Conservation (phyloP, 2,888 invertebrate species). For the Platycnemis pennipes region DNA sequence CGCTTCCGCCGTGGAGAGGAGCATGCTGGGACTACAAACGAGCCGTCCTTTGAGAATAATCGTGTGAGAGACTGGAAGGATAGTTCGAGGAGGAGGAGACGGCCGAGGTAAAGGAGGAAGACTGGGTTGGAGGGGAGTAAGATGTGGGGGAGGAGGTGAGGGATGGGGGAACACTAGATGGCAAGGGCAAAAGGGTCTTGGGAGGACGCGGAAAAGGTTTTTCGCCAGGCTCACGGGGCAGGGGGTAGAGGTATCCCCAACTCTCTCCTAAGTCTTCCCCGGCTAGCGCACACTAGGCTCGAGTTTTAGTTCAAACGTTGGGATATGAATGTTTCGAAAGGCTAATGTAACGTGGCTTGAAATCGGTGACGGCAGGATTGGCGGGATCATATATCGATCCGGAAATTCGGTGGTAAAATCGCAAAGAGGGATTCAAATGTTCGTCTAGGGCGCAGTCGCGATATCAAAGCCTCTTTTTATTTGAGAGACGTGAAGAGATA, state of each 20-base stretch:
- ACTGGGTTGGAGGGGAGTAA: neutral
- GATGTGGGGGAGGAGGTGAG: neutral
- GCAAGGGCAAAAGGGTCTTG: neutral
- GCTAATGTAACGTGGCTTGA: neutral
- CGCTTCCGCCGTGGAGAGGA: slow-evolving; percentile 46
- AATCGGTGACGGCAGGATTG: neutral
- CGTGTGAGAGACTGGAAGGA: neutral
- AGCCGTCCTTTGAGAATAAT: slow-evolving; percentile 28
- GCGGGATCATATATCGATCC: neutral
- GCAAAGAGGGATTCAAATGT: neutral
- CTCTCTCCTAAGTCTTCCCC: no score
- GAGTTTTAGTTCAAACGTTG: no score
- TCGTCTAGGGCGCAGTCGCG: neutral
- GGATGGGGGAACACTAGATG: neutral
- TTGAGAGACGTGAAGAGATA: neutral
- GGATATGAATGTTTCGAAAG: neutral
- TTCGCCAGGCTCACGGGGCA: neutral
- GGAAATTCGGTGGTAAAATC: neutral
- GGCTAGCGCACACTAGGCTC: no score
- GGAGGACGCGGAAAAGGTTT: neutral
- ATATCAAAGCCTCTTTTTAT: neutral
- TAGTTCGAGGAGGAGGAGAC: no score
- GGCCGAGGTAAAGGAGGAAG: neutral
- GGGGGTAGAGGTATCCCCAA: neutral
- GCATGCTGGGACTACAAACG: slow-evolving; percentile 46